These are phyloP conservation scores for Andrena bicolor DNA, from an alignment of 2,888 invertebrate species.

Conservation along the genomic window DNA sequence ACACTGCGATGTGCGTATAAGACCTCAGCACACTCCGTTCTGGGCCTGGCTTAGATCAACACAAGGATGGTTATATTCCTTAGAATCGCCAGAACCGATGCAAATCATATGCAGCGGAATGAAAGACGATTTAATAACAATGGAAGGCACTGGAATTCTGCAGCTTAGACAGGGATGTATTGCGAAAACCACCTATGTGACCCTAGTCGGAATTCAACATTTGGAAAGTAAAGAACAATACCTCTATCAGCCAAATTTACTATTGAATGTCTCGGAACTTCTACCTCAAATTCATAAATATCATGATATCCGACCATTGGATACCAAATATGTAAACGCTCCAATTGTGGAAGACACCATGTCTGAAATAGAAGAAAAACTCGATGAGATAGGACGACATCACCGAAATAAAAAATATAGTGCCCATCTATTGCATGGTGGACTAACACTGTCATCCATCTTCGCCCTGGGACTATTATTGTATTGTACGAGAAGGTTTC, in stretches of 20 bases:
- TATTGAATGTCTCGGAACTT: no score
- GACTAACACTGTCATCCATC: no score
- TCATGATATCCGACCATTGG: no score
- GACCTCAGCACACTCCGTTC: not conserved
- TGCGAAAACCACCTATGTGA: not conserved
- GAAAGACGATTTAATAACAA: not conserved
- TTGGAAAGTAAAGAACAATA: conserved; percentile 16
- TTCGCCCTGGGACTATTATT: no score
- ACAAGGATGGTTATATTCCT: conserved; percentile 1
- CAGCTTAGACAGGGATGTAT: not conserved
- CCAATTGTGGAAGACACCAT: not conserved
- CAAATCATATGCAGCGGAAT: not conserved
- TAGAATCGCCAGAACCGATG: not conserved
- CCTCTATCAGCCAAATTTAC: not conserved
- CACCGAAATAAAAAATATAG: no score
- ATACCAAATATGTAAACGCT: not conserved
- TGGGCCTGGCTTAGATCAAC: not conserved
- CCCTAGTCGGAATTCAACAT: conserved; percentile 9
- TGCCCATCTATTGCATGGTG: no score
- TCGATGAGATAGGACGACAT: no score
- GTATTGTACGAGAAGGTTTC: no score
- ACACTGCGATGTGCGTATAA: not conserved
- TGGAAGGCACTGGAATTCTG: not conserved
- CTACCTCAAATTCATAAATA: no score
- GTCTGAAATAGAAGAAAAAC: no score